These are phyloP conservation scores for Drosophila santomea DNA, from an alignment of 1,140 invertebrate genomes.

Conservation along the genomic window DNA sequence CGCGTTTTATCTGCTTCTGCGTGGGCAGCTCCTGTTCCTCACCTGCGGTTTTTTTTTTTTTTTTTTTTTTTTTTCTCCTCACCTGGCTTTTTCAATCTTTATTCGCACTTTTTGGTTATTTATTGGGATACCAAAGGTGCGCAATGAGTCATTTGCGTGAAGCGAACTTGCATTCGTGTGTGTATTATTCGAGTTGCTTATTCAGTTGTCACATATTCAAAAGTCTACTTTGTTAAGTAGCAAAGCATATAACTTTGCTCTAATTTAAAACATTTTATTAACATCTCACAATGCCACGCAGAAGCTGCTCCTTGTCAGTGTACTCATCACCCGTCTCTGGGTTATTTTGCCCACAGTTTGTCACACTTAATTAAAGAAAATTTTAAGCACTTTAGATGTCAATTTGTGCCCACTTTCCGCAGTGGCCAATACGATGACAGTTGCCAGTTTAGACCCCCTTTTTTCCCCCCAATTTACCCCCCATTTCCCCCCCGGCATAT, in stretches of 20 bases:
- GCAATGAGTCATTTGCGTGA: constrained; percentile 1
- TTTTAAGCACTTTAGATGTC: constrained; percentile 83
- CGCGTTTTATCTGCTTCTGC: background rate
- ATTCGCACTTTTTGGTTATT: background rate
- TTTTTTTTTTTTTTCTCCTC: background rate
- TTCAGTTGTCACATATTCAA: background rate
- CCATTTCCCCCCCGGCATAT: background rate
- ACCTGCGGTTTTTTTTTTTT: no score
- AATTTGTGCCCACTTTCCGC: constrained; percentile 77
- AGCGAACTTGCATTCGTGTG: no score
- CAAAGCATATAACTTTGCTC: no score
- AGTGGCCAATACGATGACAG: constrained; percentile 68
- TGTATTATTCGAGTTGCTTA: no score
- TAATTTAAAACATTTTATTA: no score
- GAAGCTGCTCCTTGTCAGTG: background rate
- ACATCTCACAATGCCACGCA: background rate
- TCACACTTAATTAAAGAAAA: constrained; percentile 84
- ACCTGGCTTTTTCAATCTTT: background rate
- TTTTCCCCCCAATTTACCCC: no score
- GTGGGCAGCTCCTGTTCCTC: constrained; percentile 32
- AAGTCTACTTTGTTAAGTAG: background rate
- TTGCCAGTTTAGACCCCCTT: constrained; percentile 47
- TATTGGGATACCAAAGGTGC: background rate
- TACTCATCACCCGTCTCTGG: background rate
- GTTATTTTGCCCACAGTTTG: constrained; percentile 71